Evolutionary conservation across 92 coral and sea anemone species (phyloP).

Genomic region (Galaxea fascicularis): DNA sequence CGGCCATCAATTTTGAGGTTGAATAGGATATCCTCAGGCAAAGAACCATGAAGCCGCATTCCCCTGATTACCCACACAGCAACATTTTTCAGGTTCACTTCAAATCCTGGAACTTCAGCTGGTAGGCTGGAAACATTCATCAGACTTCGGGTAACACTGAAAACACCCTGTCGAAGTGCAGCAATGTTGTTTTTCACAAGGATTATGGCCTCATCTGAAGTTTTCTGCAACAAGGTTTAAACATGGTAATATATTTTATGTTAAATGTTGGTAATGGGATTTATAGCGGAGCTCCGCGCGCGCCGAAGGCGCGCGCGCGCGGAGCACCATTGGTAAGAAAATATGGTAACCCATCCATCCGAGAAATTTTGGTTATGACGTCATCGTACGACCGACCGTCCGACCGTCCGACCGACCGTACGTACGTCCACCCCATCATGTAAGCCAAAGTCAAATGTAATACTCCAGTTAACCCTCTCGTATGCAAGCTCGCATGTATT

Average conservation of each 20-base stretch:
- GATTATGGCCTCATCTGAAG: conserved; percentile 15
- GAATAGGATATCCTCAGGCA: not conserved
- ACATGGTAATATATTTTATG: not conserved
- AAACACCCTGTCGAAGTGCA: not conserved
- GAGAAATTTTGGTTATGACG: too few relatives aligned
- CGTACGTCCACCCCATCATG: too few relatives aligned
- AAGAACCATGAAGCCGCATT: not conserved
- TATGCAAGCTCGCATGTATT: too few relatives aligned
- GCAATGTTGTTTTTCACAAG: conserved; percentile 6
- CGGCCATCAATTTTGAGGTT: not conserved
- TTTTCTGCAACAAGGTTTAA: conserved; percentile 32
- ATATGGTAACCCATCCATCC: too few relatives aligned
- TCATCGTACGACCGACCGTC: too few relatives aligned
- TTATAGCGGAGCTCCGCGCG: too few relatives aligned
- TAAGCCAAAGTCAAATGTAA: too few relatives aligned
- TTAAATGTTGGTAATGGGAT: not conserved
- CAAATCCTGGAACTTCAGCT: not conserved
- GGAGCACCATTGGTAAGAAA: too few relatives aligned
- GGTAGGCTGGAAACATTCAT: not conserved
- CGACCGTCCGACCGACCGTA: too few relatives aligned
- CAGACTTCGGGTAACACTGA: not conserved
- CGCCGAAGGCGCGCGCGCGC: too few relatives aligned
- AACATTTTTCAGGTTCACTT: not conserved
- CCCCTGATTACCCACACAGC: not conserved
- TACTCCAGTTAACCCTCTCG: too few relatives aligned